Evolutionary conservation across 2,888 invertebrate genomes (phyloP).

Genomic region (Tenthredo livida): DNA sequence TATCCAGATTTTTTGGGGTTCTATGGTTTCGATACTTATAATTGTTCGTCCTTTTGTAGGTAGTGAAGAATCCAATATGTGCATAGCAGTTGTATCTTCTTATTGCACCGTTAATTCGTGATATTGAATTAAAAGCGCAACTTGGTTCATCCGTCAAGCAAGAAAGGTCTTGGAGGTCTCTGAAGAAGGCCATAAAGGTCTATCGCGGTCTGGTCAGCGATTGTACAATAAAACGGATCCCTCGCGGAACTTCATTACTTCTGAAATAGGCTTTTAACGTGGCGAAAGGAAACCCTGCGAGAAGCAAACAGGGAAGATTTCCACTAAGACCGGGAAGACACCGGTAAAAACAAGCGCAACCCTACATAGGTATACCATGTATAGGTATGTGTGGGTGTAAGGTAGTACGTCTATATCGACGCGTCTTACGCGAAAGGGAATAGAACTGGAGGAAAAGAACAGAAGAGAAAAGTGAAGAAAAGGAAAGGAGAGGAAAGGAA

Average conservation of each 20-base stretch:
- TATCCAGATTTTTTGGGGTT: not conserved
- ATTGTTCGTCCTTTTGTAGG: not conserved
- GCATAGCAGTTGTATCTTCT: not conserved
- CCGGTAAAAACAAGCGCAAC: conserved; percentile 59
- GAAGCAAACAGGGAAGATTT: not conserved
- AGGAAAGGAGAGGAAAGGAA: not conserved
- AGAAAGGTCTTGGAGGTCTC: not conserved
- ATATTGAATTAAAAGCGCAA: not conserved
- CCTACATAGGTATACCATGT: not conserved
- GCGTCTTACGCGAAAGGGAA: not conserved
- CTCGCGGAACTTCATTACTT: conserved; percentile 58
- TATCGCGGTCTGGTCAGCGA: conserved; percentile 43
- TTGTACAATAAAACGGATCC: conserved; percentile 58
- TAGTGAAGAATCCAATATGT: not conserved
- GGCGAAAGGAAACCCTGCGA: conserved; percentile 58
- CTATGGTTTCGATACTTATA: not conserved
- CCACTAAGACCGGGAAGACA: conserved; percentile 14
- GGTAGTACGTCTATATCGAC: not conserved
- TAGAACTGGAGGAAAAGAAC: not conserved
- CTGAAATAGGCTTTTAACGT: conserved; percentile 63
- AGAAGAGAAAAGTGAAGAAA: not conserved
- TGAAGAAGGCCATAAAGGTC: conserved; percentile 14
- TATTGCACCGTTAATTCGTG: not conserved
- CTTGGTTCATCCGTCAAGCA: not conserved
- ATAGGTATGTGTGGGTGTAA: not conserved